A percentile compares a stretch with the other conserved stretches of the same genome.
These are phyloP conservation scores for Ostrea edulis DNA, from an alignment of 1,140 invertebrate genomes.

Conservation along the genomic window DNA sequence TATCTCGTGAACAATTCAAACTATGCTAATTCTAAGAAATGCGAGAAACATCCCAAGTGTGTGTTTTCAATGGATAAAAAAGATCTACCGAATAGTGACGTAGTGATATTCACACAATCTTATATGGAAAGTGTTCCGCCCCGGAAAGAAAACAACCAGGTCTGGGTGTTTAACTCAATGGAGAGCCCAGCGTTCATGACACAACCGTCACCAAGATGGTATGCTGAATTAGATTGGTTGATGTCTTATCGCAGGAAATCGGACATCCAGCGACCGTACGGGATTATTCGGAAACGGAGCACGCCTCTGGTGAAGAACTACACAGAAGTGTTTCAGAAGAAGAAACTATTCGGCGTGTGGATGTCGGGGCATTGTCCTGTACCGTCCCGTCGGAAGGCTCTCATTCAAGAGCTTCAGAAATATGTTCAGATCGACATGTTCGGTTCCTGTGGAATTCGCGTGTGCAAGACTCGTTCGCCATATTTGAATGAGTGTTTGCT, in stretches of 20 bases:
- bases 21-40: background rate
- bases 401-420: background rate
- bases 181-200: background rate
- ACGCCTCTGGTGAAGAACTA: background rate
- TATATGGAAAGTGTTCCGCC: background rate
- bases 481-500: background rate
- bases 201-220: background rate
- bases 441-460: background rate
- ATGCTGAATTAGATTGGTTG: background rate
- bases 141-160: background rate
- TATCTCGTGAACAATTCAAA: background rate
- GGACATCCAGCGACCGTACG: background rate
- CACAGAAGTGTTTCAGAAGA: background rate
- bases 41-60: background rate
- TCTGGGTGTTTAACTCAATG: background rate
- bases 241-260: constrained; percentile 6
- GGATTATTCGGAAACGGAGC: background rate
- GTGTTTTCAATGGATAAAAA: background rate
- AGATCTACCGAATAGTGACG: background rate
- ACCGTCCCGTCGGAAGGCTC: background rate
- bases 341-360: background rate
- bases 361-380: background rate
- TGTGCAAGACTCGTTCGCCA: background rate
- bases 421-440: background rate
- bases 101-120: background rate